phyloP scores from a whole-genome alignment of 2,113 vertebrate species.

The Melanocharis versteri region DNA sequence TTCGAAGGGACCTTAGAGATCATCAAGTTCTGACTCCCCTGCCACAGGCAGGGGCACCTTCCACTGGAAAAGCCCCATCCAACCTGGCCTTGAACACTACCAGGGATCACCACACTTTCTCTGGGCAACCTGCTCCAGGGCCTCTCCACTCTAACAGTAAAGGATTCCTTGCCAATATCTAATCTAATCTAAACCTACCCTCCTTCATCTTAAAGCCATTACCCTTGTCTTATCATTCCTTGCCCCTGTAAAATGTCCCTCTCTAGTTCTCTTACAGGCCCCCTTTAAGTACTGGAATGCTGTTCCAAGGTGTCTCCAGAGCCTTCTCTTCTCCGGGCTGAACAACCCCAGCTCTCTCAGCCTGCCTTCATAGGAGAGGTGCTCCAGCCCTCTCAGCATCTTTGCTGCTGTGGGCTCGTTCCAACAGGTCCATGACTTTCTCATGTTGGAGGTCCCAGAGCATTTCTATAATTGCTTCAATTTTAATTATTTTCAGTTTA shows the following conservation, averaged over 20 bases:
- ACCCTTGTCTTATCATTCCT: not conserved
- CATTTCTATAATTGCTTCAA: not conserved
- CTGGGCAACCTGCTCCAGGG: too few relatives aligned
- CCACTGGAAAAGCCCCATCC: not conserved
- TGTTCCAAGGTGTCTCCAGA: not conserved
- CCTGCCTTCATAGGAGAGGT: not conserved
- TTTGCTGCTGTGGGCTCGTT: not conserved
- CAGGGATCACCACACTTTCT: not conserved
- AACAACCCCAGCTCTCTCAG: not conserved
- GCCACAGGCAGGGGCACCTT: accelerated
- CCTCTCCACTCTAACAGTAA: not conserved
- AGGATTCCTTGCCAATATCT: not conserved
- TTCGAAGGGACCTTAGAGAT: accelerated
- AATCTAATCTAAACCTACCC: not conserved
- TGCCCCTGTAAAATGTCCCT: not conserved
- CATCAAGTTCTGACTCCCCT: accelerated
- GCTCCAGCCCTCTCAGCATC: not conserved
- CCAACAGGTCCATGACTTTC: not conserved
- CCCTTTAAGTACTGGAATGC: not conserved
- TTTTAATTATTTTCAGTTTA: not conserved
- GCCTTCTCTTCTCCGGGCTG: not conserved
- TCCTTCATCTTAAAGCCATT: not conserved
- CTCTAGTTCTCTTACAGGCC: not conserved
- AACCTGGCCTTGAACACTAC: not conserved
- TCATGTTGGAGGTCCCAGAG: not conserved